Percentiles rank a stretch among this genome's conserved stretches.
These are phyloP conservation scores for Macrosiphum euphorbiae DNA, from an alignment of 2,888 invertebrate species.

Conservation along the genomic window DNA sequence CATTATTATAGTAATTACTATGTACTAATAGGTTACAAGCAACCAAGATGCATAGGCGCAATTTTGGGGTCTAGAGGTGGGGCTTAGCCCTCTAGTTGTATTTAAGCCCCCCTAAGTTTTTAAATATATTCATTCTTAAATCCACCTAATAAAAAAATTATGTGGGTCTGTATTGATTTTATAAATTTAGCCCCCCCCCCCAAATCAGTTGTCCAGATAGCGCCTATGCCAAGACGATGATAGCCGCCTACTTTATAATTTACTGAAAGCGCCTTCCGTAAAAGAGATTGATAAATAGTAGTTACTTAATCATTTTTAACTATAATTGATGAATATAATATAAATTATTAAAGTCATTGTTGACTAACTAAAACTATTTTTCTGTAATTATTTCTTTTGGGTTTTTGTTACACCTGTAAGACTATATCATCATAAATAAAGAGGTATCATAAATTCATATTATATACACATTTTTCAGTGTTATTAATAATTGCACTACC, in stretches of 20 bases:
- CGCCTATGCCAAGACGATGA: not conserved
- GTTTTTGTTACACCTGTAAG: not conserved
- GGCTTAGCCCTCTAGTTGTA: no score
- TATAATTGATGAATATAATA: not conserved
- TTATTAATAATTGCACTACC: not conserved
- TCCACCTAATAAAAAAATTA: no score
- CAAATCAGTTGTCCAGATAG: no score
- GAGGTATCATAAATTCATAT: not conserved
- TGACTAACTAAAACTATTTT: not conserved
- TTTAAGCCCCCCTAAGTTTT: no score
- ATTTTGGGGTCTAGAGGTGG: no score
- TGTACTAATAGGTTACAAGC: no score
- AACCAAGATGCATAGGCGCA: no score
- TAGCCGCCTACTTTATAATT: not conserved
- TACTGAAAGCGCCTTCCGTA: not conserved
- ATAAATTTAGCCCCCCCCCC: no score
- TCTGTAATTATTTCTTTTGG: not conserved
- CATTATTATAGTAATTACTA: not conserved
- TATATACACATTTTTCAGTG: not conserved
- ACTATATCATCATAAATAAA: not conserved
- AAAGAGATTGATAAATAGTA: not conserved
- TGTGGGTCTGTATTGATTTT: no score
- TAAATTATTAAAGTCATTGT: not conserved
- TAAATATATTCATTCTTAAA: no score
- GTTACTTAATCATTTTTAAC: not conserved